Evolutionary conservation across 2,797 vertebrate genomes (phyloP).

Genomic region (Channa striata): DNA sequence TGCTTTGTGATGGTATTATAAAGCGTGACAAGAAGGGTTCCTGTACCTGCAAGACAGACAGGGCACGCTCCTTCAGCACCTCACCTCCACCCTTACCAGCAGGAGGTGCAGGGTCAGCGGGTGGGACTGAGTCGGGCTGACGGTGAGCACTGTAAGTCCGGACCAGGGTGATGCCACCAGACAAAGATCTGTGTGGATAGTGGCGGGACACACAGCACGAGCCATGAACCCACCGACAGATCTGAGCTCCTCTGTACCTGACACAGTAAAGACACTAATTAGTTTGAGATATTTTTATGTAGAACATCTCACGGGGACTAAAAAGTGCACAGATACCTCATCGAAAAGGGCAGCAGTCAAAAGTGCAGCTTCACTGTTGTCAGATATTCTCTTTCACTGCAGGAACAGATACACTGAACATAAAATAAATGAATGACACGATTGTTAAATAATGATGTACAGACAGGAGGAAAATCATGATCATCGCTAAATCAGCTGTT

Average conservation of each 20-base stretch:
- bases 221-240: conserved; percentile 75
- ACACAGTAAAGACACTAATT: conserved; percentile 23
- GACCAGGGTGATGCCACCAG: conserved; percentile 54
- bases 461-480: neutral
- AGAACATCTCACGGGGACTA: accelerated
- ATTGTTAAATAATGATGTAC: neutral
- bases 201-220: conserved; percentile 71
- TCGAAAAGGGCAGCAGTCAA: conserved; percentile 31
- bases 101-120: conserved; percentile 33
- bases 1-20: too few relatives aligned
- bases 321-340: conserved; percentile 54
- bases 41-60: conserved; percentile 73
- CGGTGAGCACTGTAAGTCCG: conserved; percentile 82
- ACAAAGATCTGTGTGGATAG: conserved; percentile 60
- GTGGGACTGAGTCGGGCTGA: conserved; percentile 49
- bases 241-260: conserved; percentile 77
- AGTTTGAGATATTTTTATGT: neutral
- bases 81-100: conserved; percentile 69
- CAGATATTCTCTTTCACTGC: conserved; percentile 8
- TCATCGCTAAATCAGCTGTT: too few relatives aligned
- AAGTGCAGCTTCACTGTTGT: conserved; percentile 13
- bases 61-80: conserved; percentile 62
- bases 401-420: conserved; percentile 7
- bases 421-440: neutral
- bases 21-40: neutral